These are phyloP conservation scores for Lingula anatina DNA, from an alignment of 2,888 invertebrate genomes.

Conservation along the genomic window DNA sequence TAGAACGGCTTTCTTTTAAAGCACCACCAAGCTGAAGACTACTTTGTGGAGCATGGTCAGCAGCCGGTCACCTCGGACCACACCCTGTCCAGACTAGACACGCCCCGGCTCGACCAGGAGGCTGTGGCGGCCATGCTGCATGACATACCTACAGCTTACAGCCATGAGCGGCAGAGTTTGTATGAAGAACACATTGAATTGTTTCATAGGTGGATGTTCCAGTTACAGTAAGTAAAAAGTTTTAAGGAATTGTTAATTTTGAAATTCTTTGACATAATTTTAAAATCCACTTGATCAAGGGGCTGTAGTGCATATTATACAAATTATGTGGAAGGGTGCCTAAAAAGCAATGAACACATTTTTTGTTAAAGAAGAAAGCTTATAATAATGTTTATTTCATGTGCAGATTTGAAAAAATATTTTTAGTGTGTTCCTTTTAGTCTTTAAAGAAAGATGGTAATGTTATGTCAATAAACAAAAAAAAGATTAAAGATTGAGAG, in stretches of 20 bases:
- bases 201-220: conserved; percentile 46
- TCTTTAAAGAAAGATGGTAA: too few relatives aligned
- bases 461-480: too few relatives aligned
- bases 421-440: too few relatives aligned
- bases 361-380: too few relatives aligned
- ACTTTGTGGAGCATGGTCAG: conserved; percentile 35
- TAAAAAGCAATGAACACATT: too few relatives aligned
- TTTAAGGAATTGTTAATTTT: too few relatives aligned
- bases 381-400: too few relatives aligned
- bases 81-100: conserved; percentile 40
- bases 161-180: conserved; percentile 23
- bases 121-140: conserved; percentile 25
- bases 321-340: background rate
- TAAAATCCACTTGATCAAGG: background rate
- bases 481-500: too few relatives aligned
- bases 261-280: too few relatives aligned
- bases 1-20: conserved; percentile 9
- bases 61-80: conserved; percentile 40
- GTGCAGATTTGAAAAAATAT: too few relatives aligned
- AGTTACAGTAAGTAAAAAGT: conserved; percentile 36
- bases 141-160: conserved; percentile 21
- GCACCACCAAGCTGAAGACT: conserved; percentile 32
- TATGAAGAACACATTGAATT: conserved; percentile 22
- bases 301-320: background rate
- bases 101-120: conserved; percentile 38